Evolutionary conservation across 2,888 invertebrate species (phyloP), one percentile per base, ranked within the genome.

Genomic region (Uloborus plumipes): DNA sequence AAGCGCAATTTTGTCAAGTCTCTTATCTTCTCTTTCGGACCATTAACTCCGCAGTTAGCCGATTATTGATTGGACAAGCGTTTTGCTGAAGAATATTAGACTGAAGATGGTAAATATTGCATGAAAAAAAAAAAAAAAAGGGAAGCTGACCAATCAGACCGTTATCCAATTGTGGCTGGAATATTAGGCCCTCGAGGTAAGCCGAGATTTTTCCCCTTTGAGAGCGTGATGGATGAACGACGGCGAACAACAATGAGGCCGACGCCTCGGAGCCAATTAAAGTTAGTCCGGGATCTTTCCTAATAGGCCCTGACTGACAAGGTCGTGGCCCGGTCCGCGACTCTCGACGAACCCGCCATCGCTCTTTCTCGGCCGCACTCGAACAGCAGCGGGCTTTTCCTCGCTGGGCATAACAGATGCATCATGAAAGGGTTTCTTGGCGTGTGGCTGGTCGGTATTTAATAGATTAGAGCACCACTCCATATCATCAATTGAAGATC

Each of bases 241-340:
- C 65, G 18, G 72, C 59, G 47, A 72, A 72, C 61, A 70, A 71
- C 77, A 79, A 79, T 79, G 49, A 78, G 58, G 55, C 77, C 70
- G 77, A 71, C 71, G 70, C 78, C 78, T 72, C 55, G 59, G 51
- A 79, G 66, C 66, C 71, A 65, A 72, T 72, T 79, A 65, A 78
- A 71, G 66, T 72, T 65, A 18, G 22, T 39, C 65, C 66, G 39
- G 49, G 55, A 53, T 64, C 31, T 59, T 58, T 80, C 67, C 69
- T 72, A 80, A 80, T 69, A 47, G 79, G 67, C 22, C 31, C 51
- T 80, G 73, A 79, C 66, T 72, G 79, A 79, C 79, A 79, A 80
- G 79, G 73, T 69, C 73, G 47, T 69, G 73, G 51, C 61, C 78
- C 51, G 26, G 31, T 26, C 65, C 55, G 65, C 78, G 65, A 39